Percentiles rank a stretch among this genome's conserved stretches.
These are phyloP conservation scores for Cervus canadensis DNA, from an alignment of 2,113 vertebrate species.

Conservation along the genomic window DNA sequence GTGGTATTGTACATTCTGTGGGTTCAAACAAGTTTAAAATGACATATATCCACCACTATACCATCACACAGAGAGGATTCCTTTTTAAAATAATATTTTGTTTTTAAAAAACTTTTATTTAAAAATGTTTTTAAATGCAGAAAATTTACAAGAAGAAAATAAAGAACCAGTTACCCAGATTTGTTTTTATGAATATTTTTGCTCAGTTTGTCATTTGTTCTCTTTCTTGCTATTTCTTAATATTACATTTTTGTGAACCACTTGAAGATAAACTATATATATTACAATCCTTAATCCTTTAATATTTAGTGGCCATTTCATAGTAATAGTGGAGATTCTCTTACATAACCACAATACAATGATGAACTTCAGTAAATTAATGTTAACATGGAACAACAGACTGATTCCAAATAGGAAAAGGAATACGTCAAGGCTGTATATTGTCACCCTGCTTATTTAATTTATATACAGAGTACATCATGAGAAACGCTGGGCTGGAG, in stretches of 20 bases:
- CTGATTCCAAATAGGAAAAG: not conserved
- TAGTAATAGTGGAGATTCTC: not conserved
- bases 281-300: not conserved
- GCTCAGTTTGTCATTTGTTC: not conserved
- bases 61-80: not conserved
- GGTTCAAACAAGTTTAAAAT: not conserved
- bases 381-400: not conserved
- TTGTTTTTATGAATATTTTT: conserved; percentile 2
- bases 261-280: not conserved
- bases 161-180: not conserved
- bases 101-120: not conserved
- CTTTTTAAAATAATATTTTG: not conserved
- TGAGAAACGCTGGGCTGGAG: not conserved
- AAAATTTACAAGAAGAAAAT: conserved; percentile 1
- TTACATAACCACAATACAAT: not conserved
- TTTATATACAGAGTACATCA: not conserved
- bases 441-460: not conserved
- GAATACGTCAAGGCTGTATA: not conserved
- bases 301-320: not conserved
- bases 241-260: not conserved
- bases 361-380: not conserved
- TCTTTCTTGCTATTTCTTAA: not conserved
- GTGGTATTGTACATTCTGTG: not conserved
- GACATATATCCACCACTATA: not conserved
- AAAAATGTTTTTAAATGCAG: not conserved